Base-by-base conservation (phyloP, 2,113 vertebrate species). In the Caranx ignobilis region DNA sequence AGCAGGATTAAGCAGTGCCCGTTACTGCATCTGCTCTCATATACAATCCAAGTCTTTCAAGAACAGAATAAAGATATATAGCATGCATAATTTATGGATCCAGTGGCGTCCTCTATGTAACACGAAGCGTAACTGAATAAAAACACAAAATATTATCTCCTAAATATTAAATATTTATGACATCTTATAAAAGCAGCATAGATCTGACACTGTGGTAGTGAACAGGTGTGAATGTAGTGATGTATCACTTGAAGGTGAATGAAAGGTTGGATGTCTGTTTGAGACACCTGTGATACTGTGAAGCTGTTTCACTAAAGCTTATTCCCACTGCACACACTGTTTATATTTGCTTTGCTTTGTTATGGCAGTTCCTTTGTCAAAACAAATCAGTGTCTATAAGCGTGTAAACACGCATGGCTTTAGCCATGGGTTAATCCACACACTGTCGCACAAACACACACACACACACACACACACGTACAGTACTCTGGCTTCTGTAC, bases 311-410 rank as follows among this genome's bases (percentile, higher is more conserved):
- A 71, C 80, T 83, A 32, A 84, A 74, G 82, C 87, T 56, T 63
- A 81, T 87, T 90, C 87, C 87, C 87, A 61, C 55, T n/a, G 69
- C 75, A 55, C 83, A 66, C 69, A 31, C 87, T 70, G 86, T 89
- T 88, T 87, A 61, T 87, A 70, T 91, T 90, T 90, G 81, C 84
- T 79, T 63, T 66, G 87, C 83, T 90, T 83, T 88, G 82, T 92
- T 85, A 90, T 77, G 88, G 78, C 87, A 68, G 55, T 85, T 87
- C 75, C 75, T 90, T 82, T 89, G 91, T 90, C 88, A 89, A 77
- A 90, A 88, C 87, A 89, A 80, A 92, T 92, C 86, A 90, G 79
- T 60, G 68, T 88, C 82, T 85, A 77, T 61, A 75, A 73, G 85
- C 41, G 41, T 77, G 89, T 87, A 85, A 86, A 89, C 87, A 87